Conservation (phyloP, 2,888 invertebrate genomes). For the Tiphia femorata region DNA sequence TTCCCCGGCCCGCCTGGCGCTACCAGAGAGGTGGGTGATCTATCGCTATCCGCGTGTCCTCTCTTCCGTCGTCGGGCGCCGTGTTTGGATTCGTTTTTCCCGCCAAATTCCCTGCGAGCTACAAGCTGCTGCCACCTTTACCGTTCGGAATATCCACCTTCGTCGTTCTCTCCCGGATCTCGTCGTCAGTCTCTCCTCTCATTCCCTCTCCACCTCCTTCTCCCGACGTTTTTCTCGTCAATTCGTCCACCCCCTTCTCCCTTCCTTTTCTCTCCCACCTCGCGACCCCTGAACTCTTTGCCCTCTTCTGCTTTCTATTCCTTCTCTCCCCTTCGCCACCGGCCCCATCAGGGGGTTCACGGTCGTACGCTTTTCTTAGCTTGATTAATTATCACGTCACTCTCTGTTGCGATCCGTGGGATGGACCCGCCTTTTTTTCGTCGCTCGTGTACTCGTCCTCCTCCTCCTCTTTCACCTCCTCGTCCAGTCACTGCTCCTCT, state of each 20-base stretch:
- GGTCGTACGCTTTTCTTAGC: slow-evolving; percentile 58
- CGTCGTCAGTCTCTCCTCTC: background rate
- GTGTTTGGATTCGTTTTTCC: slow-evolving; percentile 65
- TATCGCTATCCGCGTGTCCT: slow-evolving; percentile 59
- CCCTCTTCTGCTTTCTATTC: background rate
- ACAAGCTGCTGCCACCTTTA: slow-evolving; percentile 53
- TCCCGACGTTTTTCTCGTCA: background rate
- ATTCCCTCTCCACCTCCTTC: background rate
- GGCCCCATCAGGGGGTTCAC: slow-evolving; percentile 37
- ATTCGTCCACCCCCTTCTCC: no score
- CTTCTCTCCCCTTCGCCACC: slow-evolving; percentile 12
- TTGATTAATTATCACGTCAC: slow-evolving; percentile 60
- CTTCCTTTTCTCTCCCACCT: background rate
- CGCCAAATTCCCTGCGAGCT: slow-evolving; percentile 63
- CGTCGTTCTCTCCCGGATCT: no score
- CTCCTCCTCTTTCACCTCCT: slow-evolving; percentile 5
- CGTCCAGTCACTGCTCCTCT: background rate
- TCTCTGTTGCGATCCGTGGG: slow-evolving; percentile 32
- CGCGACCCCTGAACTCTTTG: no score
- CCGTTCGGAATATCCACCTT: slow-evolving; percentile 50
- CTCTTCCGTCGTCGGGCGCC: slow-evolving; percentile 45
- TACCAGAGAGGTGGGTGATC: slow-evolving; percentile 59
- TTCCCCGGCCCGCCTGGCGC: slow-evolving; percentile 30
- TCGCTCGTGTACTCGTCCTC: slow-evolving; percentile 4
- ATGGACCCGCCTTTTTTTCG: slow-evolving; percentile 15